Conservation (phyloP, 2,113 vertebrate genomes). For the Campylomormyrus numenius region DNA sequence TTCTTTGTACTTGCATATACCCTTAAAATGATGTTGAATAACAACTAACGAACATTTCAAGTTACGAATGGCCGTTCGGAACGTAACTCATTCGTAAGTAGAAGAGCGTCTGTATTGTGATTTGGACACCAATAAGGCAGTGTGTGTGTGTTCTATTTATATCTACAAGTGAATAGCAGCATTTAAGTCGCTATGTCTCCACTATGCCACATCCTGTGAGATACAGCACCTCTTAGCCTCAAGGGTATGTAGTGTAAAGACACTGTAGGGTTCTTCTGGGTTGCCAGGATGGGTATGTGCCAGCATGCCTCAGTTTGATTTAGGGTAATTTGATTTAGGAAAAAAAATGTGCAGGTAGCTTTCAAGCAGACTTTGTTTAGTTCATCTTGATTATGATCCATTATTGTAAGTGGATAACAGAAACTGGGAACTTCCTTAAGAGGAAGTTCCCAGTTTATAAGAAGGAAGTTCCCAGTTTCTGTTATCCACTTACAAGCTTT, state of each 20-base stretch:
- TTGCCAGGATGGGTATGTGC: neutral
- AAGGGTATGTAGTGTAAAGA: neutral
- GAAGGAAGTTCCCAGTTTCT: no score
- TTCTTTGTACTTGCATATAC: no score
- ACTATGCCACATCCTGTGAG: neutral
- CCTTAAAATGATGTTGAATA: no score
- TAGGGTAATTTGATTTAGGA: neutral
- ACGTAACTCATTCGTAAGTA: no score
- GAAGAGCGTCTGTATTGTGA: neutral
- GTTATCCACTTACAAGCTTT: no score
- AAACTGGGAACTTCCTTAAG: neutral
- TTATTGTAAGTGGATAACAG: neutral
- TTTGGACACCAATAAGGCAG: neutral
- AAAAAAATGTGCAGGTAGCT: neutral
- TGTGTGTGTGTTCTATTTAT: neutral
- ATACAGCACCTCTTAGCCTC: neutral
- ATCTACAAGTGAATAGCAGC: neutral
- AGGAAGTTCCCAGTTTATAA: no score
- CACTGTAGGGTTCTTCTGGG: neutral
- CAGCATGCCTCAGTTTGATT: neutral
- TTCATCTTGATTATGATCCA: neutral
- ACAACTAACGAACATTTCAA: no score
- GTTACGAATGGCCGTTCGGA: no score
- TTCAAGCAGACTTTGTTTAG: neutral
- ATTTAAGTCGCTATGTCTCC: neutral